Evolutionary conservation across 35 echinoderm and acorn worm genomes (phyloP).

Genomic region (Amphiura filiformis): DNA sequence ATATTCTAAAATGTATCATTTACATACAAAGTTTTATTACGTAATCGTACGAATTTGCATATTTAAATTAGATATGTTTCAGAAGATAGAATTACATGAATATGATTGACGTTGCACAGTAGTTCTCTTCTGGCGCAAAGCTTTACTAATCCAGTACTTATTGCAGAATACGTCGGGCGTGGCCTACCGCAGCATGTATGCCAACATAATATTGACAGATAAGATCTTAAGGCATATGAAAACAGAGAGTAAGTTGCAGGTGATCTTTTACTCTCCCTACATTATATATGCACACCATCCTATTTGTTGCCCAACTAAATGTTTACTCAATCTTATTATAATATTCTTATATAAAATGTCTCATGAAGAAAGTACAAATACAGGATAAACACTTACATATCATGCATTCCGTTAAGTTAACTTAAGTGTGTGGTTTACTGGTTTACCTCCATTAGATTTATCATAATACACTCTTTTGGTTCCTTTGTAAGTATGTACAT

Average conservation of each 20-base stretch:
- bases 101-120: not conserved
- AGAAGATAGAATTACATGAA: not conserved
- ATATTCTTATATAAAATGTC: not conserved
- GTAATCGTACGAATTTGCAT: no score
- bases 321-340: not conserved
- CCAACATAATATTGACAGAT: conserved; percentile 4
- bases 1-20: no score
- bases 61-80: no score
- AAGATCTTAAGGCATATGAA: not conserved
- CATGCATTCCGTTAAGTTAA: not conserved
- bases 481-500: not conserved
- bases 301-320: not conserved
- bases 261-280: not conserved
- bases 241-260: not conserved
- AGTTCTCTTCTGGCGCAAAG: not conserved
- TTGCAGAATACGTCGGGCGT: not conserved
- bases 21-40: no score
- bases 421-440: not conserved
- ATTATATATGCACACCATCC: not conserved
- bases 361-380: not conserved
- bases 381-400: not conserved
- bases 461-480: not conserved
- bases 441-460: not conserved
- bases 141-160: not conserved
- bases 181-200: not conserved